Conservation (phyloP, 2,888 invertebrate species). For the Anarsia innoxiella region DNA sequence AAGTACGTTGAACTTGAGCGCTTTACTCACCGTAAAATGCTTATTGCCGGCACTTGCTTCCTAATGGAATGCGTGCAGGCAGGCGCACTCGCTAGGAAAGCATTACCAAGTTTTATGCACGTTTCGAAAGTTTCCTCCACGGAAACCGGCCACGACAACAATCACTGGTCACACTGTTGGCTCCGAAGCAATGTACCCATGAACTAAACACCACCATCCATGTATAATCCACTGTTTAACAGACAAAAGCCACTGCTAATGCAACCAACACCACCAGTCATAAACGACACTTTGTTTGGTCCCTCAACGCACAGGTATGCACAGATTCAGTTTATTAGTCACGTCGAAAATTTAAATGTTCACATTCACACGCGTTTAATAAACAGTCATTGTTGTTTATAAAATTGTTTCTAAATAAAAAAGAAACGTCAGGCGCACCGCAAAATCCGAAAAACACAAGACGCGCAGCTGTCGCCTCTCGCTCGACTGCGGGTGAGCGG, state of each 20-base stretch:
- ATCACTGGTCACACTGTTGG: slow-evolving; percentile 69
- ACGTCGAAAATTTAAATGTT: slow-evolving; percentile 4
- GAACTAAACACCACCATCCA: slow-evolving; percentile 53
- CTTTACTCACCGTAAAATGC: slow-evolving; percentile 73
- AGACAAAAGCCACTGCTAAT: slow-evolving; percentile 69
- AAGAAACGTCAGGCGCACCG: slow-evolving; percentile 64
- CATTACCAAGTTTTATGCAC: slow-evolving; percentile 72
- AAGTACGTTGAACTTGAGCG: slow-evolving; percentile 71
- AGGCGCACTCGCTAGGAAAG: slow-evolving; percentile 69
- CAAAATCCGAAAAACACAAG: slow-evolving; percentile 71
- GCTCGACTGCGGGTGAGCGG: slow-evolving; percentile 53
- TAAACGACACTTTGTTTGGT: slow-evolving; percentile 35
- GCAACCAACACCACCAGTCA: slow-evolving; percentile 49
- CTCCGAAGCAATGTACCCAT: slow-evolving; percentile 52
- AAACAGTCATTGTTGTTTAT: slow-evolving; percentile 41
- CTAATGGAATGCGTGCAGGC: slow-evolving; percentile 71
- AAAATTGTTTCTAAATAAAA: slow-evolving; percentile 43
- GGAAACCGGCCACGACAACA: slow-evolving; percentile 73
- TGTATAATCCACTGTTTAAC: slow-evolving; percentile 60
- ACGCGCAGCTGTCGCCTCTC: slow-evolving; percentile 71
- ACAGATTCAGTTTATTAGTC: slow-evolving; percentile 30
- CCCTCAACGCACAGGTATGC: slow-evolving; percentile 30
- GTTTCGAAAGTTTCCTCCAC: slow-evolving; percentile 71
- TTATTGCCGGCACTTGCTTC: slow-evolving; percentile 71
- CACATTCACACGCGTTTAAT: slow-evolving; percentile 43